Evolutionary conservation across 1,140 invertebrate species (phyloP).

Genomic region (Pentalonia nigronervosa): DNA sequence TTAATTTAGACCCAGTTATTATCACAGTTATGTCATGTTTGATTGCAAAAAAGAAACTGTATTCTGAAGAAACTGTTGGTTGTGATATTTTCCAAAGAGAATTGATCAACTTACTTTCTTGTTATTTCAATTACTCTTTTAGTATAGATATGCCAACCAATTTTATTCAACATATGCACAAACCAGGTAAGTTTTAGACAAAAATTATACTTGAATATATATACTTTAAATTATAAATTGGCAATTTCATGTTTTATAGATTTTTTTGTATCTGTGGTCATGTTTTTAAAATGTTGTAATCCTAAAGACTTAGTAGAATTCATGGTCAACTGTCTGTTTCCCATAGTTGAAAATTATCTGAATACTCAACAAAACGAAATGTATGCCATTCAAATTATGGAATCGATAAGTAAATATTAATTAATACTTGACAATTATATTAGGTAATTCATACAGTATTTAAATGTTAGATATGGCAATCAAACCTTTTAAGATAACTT

Average conservation of each 20-base stretch:
- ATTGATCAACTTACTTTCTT: constrained; percentile 47
- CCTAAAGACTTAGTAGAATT: constrained; percentile 41
- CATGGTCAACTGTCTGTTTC: constrained; percentile 17
- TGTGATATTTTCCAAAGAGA: constrained; percentile 50
- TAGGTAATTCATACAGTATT: not conserved
- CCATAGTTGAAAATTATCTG: constrained; percentile 42
- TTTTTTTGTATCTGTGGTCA: constrained; percentile 33
- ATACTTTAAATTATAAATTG: not conserved
- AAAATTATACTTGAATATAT: not conserved
- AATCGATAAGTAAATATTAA: constrained; percentile 26
- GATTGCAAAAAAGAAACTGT: constrained; percentile 43
- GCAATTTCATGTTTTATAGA: not conserved
- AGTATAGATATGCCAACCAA: not conserved
- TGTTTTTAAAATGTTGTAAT: constrained; percentile 49
- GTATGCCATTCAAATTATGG: constrained; percentile 10
- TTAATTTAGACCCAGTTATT: constrained; percentile 41
- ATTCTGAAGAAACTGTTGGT: constrained; percentile 23
- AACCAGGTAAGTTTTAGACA: constrained; percentile 16
- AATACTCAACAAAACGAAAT: constrained; percentile 42
- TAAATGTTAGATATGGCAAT: constrained; percentile 22
- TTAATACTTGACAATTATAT: not conserved
- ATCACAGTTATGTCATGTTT: not conserved
- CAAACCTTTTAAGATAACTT: constrained; percentile 17
- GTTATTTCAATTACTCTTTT: constrained; percentile 45
- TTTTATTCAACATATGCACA: constrained; percentile 41